Evolutionary conservation across 2,797 vertebrate genomes (phyloP).

Genomic region (Carduelis carduelis): DNA sequence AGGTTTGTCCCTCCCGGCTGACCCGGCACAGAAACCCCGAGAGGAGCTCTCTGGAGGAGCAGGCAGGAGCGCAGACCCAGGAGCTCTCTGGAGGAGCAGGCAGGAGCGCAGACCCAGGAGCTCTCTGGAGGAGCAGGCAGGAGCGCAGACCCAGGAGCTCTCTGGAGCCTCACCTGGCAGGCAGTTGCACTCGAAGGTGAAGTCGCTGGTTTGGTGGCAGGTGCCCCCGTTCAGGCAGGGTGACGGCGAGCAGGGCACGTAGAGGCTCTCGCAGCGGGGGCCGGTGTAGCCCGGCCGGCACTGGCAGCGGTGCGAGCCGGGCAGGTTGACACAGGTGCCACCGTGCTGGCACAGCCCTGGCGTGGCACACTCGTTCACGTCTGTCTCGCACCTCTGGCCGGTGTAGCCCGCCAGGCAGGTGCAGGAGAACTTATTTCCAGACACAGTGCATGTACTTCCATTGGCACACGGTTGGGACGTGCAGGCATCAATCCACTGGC

Average conservation of each 20-base stretch:
- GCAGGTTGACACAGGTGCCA: conserved; percentile 82
- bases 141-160: no score
- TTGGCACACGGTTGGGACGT: conserved; percentile 87
- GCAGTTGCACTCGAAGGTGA: conserved; percentile 88
- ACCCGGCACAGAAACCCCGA: no score
- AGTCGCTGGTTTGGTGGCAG: conserved; percentile 85
- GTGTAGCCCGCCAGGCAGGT: conserved; percentile 81
- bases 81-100: no score
- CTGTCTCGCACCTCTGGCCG: conserved; percentile 85
- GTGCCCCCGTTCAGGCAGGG: conserved; percentile 92
- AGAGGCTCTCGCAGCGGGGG: conserved; percentile 82
- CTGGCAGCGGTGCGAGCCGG: conserved; percentile 83
- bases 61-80: no score
- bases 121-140: no score
- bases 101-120: no score
- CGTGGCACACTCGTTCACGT: conserved; percentile 84
- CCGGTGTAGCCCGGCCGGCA: conserved; percentile 85
- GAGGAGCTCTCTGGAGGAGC: no score
- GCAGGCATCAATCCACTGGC: conserved; percentile 87
- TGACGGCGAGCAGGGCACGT: conserved; percentile 86
- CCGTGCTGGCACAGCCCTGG: conserved; percentile 80
- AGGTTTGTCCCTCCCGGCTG: not conserved
- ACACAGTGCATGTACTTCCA: conserved; percentile 80
- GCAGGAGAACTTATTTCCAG: conserved; percentile 84
- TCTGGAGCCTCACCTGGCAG: conserved; percentile 81